Evolutionary conservation across 2,113 vertebrate genomes (phyloP), one percentile per base, ranked within the genome.

Genomic region (Pygoscelis antarcticus): DNA sequence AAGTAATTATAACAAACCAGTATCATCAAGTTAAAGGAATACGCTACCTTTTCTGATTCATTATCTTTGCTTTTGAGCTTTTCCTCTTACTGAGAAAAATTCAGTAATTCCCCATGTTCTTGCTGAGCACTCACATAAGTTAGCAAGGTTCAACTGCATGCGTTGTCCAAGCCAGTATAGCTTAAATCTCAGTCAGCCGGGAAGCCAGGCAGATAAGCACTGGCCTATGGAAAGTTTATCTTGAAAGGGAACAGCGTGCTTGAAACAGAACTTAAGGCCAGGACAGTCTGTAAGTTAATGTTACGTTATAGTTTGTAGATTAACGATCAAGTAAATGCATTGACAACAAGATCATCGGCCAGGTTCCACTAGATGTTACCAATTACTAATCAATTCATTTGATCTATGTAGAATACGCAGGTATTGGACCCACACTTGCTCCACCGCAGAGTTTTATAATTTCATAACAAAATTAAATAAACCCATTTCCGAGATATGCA

Each of bases 31-130:
- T 62, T 52, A 91, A 96, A 93, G 1, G 5, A 90, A 90, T 66
- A 93, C 49, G 0, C 87, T 97, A 97, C 95, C 97, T 97, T 95
- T 94, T 90, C 74, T 95, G 89, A 91, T 94, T 38, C 97, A 97
- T 97, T 88, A 62, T 94, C 82, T 94, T 91, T 74, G 38, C 8
- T 75, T 91, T 85, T 42, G 61, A 34, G 81, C 22, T 91, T 83
- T 38, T 83, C 76, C 84, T 94, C 58, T 46, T n/a, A 82, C 36
- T 66, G 70, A 58, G 6, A 72, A n/a, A 44, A 96, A 38, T 18
- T 95, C 89, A 96, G 66, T 13, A 62, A 89, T 44, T 75, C 89
- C 85, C 82, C 84, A 95, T 77, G 66, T 30, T 76, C 82, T 72
- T 23, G 74, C 75, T 68, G 78, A 80, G 82, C 62, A 29, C 72